Evolutionary conservation across 2,888 invertebrate species (phyloP), one percentile per base, ranked within the genome.

Genomic region (Hypomecis punctinalis): DNA sequence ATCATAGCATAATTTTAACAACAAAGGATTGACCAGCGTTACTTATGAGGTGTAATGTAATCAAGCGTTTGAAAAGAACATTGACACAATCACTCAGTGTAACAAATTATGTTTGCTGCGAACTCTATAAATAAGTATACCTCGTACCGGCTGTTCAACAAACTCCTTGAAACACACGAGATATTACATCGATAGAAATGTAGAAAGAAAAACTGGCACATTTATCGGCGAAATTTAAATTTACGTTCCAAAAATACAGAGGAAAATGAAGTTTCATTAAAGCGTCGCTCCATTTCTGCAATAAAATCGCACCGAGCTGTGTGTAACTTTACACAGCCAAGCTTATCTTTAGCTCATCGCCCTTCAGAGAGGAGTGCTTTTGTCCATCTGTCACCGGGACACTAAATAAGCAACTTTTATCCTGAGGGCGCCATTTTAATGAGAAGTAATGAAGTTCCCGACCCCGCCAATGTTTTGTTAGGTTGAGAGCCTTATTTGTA

Each of bases 401-500:
- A 85, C 89, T 87, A 86, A 88, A 90, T 86, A 90, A 91, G 85
- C 85, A 89, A 89, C 85, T 89, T 88, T 85, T 84, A 86, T 86
- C 84, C 85, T 81, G 81, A 79, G 82, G 85, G 86, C 78, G 85
- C 82, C 84, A 81, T 87, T 90, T 87, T 91, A 92, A 93, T 91
- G 88, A 91, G 85, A 86, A 91, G 78, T 90, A 90, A 93, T 92
- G 90, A 90, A 88, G 87, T 88, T 81, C 73, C 81, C 83, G 80
- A 80, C 87, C 87, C 80, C 79, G 79, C 79, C 76, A 74, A 80
- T 87, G 86, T 89, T 91, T 89, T 88, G 85, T 88, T 87, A 88
- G 85, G 88, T 82, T 86, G 85, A 89, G 86, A 87, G 82, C 79
- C 85, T 84, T 90, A 91, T 91, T 91, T 91, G 83, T 92, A 86